Percentiles rank a stretch among this genome's conserved stretches.
These are phyloP conservation scores for Cotesia typhae DNA, from an alignment of 1,140 invertebrate genomes.

Conservation along the genomic window DNA sequence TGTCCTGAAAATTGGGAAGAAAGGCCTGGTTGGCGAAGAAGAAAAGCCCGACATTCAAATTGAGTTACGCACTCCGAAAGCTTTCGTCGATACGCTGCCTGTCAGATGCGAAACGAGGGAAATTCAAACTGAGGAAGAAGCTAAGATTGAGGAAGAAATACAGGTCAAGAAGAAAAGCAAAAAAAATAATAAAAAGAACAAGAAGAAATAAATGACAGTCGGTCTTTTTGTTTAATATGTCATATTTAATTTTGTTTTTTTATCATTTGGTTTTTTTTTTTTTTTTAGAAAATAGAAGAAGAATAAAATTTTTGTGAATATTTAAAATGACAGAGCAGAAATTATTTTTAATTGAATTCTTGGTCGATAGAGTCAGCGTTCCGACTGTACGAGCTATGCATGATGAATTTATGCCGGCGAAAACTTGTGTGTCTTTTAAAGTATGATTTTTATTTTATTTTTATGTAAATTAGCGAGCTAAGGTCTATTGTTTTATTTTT, in stretches of 20 bases:
- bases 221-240: too few relatives aligned
- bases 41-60: slow-evolving; percentile 62
- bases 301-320: slow-evolving; percentile 38
- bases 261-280: too few relatives aligned
- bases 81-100: slow-evolving; percentile 52
- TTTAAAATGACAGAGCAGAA: slow-evolving; percentile 41
- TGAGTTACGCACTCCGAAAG: slow-evolving; percentile 61
- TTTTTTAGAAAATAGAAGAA: neutral
- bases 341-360: slow-evolving; percentile 59
- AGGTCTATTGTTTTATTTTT: too few relatives aligned
- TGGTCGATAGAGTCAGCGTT: slow-evolving; percentile 56
- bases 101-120: slow-evolving; percentile 59
- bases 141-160: slow-evolving; percentile 15
- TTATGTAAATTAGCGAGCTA: too few relatives aligned
- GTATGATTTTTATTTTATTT: slow-evolving; percentile 38
- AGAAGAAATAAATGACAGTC: too few relatives aligned
- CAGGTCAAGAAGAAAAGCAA: slow-evolving; percentile 36
- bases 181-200: slow-evolving; percentile 27
- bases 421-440: slow-evolving; percentile 57
- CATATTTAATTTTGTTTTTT: too few relatives aligned
- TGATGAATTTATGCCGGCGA: slow-evolving; percentile 47
- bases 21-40: slow-evolving; percentile 55
- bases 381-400: slow-evolving; percentile 52
- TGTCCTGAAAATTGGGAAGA: slow-evolving; percentile 61
- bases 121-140: slow-evolving; percentile 54